Evolutionary conservation across 35 echinoderm and acorn worm genomes (phyloP).

Genomic region (Ophiothrix spiculata): DNA sequence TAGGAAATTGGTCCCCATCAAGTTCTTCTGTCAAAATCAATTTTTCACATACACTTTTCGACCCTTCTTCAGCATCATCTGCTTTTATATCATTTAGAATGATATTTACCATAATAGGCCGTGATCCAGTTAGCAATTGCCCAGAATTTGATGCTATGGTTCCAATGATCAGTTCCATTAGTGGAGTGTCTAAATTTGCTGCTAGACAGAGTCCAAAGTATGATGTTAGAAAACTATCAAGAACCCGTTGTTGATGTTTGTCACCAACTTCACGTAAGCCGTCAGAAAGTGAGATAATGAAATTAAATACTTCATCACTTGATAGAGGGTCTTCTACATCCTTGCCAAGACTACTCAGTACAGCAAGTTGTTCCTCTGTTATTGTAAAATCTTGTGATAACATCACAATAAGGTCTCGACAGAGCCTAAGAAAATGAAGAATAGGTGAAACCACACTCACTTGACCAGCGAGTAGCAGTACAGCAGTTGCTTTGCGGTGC

Average conservation of each 20-base stretch:
- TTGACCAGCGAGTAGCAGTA: slow-evolving; percentile 18
- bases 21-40: slow-evolving; percentile 16
- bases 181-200: slow-evolving; percentile 26
- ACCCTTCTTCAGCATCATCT: no score
- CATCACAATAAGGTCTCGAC: slow-evolving; percentile 33
- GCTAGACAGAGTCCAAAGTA: slow-evolving; percentile 37
- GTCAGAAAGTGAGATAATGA: background rate
- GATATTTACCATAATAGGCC: slow-evolving; percentile 14
- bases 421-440: slow-evolving; percentile 24
- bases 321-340: background rate
- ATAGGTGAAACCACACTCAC: background rate
- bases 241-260: background rate
- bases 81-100: slow-evolving; percentile 27
- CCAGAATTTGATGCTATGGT: background rate
- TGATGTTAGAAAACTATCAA: slow-evolving; percentile 8
- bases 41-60: slow-evolving; percentile 17
- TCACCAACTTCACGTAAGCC: background rate
- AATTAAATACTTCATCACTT: slow-evolving; percentile 9
- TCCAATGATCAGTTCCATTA: slow-evolving; percentile 7
- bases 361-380: slow-evolving; percentile 1
- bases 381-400: background rate
- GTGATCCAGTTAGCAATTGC: slow-evolving; percentile 19
- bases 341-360: background rate
- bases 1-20: background rate
- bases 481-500: slow-evolving; percentile 5